Evolutionary conservation across 2,113 vertebrate genomes (phyloP).

Genomic region (Syngnathoides biaculeatus): DNA sequence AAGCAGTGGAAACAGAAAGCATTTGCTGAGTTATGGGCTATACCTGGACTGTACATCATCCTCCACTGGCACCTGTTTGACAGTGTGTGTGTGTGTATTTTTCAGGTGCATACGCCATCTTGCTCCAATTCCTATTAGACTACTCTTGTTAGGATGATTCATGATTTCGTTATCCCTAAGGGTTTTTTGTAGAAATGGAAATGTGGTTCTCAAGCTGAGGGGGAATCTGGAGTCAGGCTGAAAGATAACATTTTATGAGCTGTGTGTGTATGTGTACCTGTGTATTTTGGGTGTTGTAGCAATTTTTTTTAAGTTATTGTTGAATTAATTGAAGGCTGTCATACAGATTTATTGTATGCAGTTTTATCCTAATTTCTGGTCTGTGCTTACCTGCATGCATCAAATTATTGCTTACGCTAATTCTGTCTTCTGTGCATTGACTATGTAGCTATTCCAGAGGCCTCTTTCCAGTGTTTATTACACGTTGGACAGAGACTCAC

Average conservation of each 20-base stretch:
- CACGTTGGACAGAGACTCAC: neutral
- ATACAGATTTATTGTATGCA: neutral
- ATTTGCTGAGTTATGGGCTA: constrained; percentile 64
- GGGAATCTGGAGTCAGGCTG: constrained; percentile 52
- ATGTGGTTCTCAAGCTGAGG: constrained; percentile 52
- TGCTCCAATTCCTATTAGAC: constrained; percentile 55
- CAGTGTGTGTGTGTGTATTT: constrained; percentile 14
- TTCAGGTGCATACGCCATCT: constrained; percentile 53
- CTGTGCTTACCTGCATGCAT: neutral
- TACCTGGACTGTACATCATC: constrained; percentile 61
- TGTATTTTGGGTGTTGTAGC: constrained; percentile 3
- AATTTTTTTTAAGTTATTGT: neutral
- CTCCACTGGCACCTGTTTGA: constrained; percentile 35
- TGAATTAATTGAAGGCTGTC: neutral
- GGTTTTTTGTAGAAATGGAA: constrained; percentile 62
- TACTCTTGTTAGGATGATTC: constrained; percentile 66
- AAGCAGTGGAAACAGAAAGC: constrained; percentile 60
- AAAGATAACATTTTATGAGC: constrained; percentile 47
- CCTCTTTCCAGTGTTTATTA: neutral
- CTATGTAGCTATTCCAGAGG: neutral
- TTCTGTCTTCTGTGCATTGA: neutral
- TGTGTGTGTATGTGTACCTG: neutral
- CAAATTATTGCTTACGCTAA: neutral
- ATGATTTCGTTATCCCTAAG: constrained; percentile 61
- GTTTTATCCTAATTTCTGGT: constrained; percentile 6